Base-by-base conservation (phyloP, 2,113 vertebrate genomes). In the Peucedramus taeniatus region DNA sequence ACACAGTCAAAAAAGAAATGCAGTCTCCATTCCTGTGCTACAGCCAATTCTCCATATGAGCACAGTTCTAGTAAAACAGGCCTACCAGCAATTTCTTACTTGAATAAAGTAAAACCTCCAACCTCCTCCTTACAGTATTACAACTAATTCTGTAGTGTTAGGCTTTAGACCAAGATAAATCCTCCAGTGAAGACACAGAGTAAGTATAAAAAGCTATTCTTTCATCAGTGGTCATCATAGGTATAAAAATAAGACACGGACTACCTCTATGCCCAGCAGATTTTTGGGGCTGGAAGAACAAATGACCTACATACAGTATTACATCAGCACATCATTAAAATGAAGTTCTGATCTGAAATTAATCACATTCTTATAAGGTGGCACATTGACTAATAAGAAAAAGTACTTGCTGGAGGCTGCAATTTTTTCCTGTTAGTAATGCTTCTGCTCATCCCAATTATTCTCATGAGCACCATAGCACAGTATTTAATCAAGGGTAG, bases 391-490 rank as follows among this genome's bases (percentile, higher is more conserved):
- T 97, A 97, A 96, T 83, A 97, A 85, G 84, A 69, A 94, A 91
- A 95, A 90, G 72, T 93, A 94, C 85, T 97, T 97, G 65, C 96
- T 96, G 54, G 60, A 96, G 95, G 95, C 92, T 95, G 95, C 84
- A 97, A 85, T 95, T 96, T 85, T 96, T 94, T 93, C 91, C 74
- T 96, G 94, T 97, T 97, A 97, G 93, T 96, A 97, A 94, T 96
- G 93, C 81, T 94, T 95, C 93, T 96, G 50, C 92, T 97, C 96
- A 96, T 91, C 94, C 83, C 79, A 96, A 95, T 97, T 97, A 97
- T 87, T 87, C 91, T 97, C 91, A 91, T 86, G 92, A 97, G 91
- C 81, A 83, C 82, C 85, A 83, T 39, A 85, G 80, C 64, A 95
- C 54, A 77, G 60, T 96, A 96, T 95, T 97, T 97, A 95, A 97